These are phyloP conservation scores for Pitangus sulphuratus DNA, from an alignment of 2,797 vertebrate species.

Conservation along the genomic window DNA sequence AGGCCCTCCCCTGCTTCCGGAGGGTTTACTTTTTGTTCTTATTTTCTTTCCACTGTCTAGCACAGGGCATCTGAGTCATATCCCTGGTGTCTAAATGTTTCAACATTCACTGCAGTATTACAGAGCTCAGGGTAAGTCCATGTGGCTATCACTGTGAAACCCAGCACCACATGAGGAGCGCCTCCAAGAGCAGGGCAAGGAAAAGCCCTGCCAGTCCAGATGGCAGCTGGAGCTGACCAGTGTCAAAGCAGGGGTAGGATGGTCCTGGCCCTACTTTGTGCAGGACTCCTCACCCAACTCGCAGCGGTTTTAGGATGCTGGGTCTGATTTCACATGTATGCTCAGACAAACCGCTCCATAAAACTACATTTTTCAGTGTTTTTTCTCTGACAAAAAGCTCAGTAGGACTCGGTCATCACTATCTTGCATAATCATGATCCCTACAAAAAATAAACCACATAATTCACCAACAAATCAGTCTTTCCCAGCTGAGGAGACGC, in stretches of 20 bases:
- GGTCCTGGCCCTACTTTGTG: background rate
- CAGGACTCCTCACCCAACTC: background rate
- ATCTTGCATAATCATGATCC: too few species aligned
- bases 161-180: background rate
- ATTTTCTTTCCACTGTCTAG: conserved; percentile 5
- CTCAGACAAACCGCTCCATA: background rate
- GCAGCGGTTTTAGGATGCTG: background rate
- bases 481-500: background rate
- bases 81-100: background rate
- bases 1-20: background rate
- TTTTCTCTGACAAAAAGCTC: background rate
- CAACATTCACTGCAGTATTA: background rate
- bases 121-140: background rate
- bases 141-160: background rate
- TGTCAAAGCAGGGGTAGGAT: background rate
- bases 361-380: background rate
- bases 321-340: background rate
- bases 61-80: background rate
- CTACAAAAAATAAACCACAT: background rate
- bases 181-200: rapidly evolving
- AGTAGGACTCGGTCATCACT: background rate
- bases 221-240: background rate
- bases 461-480: background rate
- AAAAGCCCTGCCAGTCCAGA: rapidly evolving
- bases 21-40: background rate